Base-by-base conservation (phyloP, 2,113 vertebrate genomes). In the Coracopsis vasa region DNA sequence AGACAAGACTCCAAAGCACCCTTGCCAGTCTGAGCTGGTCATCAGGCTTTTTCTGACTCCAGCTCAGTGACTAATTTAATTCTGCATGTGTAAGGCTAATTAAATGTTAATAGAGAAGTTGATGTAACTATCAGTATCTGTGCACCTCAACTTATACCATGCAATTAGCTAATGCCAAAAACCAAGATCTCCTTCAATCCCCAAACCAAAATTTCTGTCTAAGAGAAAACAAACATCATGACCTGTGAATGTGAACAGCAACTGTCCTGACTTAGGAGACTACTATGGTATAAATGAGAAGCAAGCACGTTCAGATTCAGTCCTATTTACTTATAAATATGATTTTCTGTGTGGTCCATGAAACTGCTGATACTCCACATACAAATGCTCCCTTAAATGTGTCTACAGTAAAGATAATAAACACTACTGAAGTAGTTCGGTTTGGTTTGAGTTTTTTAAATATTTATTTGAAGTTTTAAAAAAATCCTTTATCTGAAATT, bases 361-460 rank as follows among this genome's bases (percentile, higher is more conserved):
- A 97, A 97, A 94, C 65, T 87, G 50, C 35, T 94, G 50, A 53
- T 90, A 96, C 15, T 54, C 17, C 41, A 79, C 6, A 82, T 27
- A 66, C 1, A 79, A 64, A 83, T 50, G 31, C 39, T 78, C 16
- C n/a, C 16, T 67, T 81, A 58, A 56, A 42, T n/a, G 8, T 42
- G 23, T 37, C 44, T 39, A 28, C 37, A 39, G 35, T 70, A 41
- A 75, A 70, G 29, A 75, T 54, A 66, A 72, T 25, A 70, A 80
- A 45, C 10, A 64, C 6, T 56, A 50, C 7, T 47, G 15, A 81
- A 91, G 37, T 21, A 78, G 16, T 19, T 35, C 25, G 3, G 3
- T 20, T 41, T 85, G 6, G 1, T 4, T 50, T 28, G 2, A 3
- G 2, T 44, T 29, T 18, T 48, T 25, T 6, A 17, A 41, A 19